Evolutionary conservation across 2,797 vertebrate species (phyloP).

Genomic region (Scleropages formosus): DNA sequence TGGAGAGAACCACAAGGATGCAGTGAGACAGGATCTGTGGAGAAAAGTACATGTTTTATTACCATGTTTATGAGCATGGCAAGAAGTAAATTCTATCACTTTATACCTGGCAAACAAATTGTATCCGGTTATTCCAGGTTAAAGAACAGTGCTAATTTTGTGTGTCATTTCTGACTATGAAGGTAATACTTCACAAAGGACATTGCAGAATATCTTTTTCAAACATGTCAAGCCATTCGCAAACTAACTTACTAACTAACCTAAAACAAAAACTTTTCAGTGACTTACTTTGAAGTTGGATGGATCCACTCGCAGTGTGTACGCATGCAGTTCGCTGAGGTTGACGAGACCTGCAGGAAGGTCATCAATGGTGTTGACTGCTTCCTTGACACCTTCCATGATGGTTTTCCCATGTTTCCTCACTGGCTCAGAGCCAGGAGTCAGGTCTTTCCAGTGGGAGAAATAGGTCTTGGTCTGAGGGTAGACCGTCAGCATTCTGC

Average conservation of each 20-base stretch:
- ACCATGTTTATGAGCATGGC: no score
- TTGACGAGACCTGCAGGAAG: slow-evolving; percentile 51
- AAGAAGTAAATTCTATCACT: no score
- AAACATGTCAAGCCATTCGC: no score
- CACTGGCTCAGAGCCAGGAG: slow-evolving; percentile 52
- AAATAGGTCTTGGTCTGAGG: slow-evolving; percentile 66
- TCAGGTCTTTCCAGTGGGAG: slow-evolving; percentile 59
- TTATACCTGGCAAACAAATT: no score
- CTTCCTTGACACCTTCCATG: slow-evolving; percentile 48
- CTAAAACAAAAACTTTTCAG: not conserved
- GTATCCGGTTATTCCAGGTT: no score
- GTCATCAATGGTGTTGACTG: slow-evolving; percentile 59
- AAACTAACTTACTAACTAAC: no score
- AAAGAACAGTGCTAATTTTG: no score
- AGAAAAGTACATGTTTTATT: not conserved
- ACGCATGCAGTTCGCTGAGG: slow-evolving; percentile 59
- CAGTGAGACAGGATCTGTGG: slow-evolving; percentile 65
- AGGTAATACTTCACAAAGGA: no score
- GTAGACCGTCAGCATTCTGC: slow-evolving; percentile 60
- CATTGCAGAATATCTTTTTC: no score
- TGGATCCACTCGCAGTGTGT: slow-evolving; percentile 59
- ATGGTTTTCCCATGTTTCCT: slow-evolving; percentile 59
- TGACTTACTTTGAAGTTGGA: slow-evolving; percentile 62
- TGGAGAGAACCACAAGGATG: slow-evolving; percentile 66
- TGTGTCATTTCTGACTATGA: no score